Evolutionary conservation across 2,888 invertebrate genomes (phyloP), one percentile per base, ranked within the genome.

Genomic region (Ptychoptera contaminata): DNA sequence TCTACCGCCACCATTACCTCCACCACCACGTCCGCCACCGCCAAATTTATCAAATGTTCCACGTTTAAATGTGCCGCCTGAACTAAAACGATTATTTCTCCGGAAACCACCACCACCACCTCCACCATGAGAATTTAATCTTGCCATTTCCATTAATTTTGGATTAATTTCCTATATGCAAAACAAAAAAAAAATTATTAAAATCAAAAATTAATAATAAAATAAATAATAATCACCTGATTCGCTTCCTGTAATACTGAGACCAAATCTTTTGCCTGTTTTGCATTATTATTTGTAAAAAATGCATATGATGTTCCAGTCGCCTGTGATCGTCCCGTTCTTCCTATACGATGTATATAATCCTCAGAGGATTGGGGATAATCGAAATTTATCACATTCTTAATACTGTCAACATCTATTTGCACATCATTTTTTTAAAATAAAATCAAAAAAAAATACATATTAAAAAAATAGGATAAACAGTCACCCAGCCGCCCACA

Each of bases 361-460:
- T 93, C 92, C 66, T 94, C 93, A 45, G 90, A 88, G 48, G 87
- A 90, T 66, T 86, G 86, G 46, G 93, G 93, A 68, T 91, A 94
- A 71, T 93, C 93, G 72, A 83, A 92, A 72, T 93, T 94, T 63
- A 93, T 87, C 53, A 94, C 93, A 71, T 83, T 91, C 70, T 90
- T 91, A 59, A 94, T 90, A 62, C 92, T 92, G 65, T 91, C 90
- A 60, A 93, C 92, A 79, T 93, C 92, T 93, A 69, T 5, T 23
- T 3, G 7, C 7, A 5, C 7, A 5, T 23, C 23, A 7, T 23
- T 23, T 23, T 23, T 23, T 23, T 23, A 5, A 23, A 7, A 7
- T 7, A 23, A 23, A 23, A 23, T 23, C 3, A 23, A 23, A 23
- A 23, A 23, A 23, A 23, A 23, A 7, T 23, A n/a, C n/a, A n/a